These are phyloP conservation scores for Neomorphus geoffroyi DNA, from an alignment of 2,797 vertebrate species.

Conservation along the genomic window DNA sequence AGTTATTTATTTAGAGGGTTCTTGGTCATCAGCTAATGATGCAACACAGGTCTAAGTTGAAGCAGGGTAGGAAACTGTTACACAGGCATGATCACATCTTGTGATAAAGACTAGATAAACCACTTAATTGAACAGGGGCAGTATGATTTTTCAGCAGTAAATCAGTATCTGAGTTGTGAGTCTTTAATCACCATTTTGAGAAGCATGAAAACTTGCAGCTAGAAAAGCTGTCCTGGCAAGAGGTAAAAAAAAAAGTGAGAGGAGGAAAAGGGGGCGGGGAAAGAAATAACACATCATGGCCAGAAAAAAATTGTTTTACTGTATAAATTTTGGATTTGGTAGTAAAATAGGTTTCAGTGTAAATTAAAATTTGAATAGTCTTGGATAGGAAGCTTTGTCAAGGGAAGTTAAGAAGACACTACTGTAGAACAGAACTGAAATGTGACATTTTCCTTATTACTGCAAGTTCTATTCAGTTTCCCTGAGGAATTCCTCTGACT, in stretches of 20 bases:
- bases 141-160: neutral
- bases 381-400: neutral
- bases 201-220: neutral
- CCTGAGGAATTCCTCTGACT: neutral
- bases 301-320: neutral
- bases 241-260: neutral
- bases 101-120: neutral
- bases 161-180: neutral
- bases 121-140: neutral
- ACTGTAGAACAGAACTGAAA: neutral
- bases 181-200: neutral
- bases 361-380: neutral
- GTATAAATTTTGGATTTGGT: neutral
- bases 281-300: neutral
- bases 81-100: neutral
- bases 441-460: constrained; percentile 21
- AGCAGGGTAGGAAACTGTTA: neutral
- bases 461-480: neutral
- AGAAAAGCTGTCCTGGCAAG: neutral
- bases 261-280: too few species aligned
- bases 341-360: neutral
- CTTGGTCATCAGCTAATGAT: neutral
- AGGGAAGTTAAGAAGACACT: neutral
- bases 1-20: neutral
- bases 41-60: neutral